Evolutionary conservation across 2,797 vertebrate genomes (phyloP).

Genomic region (Carduelis carduelis): DNA sequence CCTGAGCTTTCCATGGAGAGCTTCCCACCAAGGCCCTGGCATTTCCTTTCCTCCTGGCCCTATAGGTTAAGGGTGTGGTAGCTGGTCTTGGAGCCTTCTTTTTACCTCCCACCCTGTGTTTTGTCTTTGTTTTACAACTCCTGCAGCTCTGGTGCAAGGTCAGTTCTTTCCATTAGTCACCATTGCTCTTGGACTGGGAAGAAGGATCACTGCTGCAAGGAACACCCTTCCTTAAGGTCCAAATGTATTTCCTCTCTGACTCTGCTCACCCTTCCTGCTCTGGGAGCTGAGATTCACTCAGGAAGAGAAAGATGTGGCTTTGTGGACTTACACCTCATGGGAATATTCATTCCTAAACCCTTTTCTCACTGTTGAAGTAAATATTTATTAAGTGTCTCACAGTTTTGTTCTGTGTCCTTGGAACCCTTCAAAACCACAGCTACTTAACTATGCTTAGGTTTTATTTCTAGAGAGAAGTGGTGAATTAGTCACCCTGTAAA

Average conservation of each 20-base stretch:
- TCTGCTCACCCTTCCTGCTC: constrained; percentile 1
- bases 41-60: neutral
- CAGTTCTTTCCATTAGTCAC: neutral
- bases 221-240: constrained; percentile 30
- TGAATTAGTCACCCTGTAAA: neutral
- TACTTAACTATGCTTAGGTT: neutral
- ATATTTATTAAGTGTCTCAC: neutral
- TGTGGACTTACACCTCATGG: neutral
- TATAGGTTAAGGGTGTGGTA: neutral
- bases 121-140: neutral
- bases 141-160: neutral
- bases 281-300: neutral
- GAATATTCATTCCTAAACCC: neutral
- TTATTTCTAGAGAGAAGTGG: neutral
- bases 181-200: neutral
- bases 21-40: neutral
- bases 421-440: neutral
- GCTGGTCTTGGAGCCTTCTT: neutral
- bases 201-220: neutral
- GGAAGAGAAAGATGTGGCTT: neutral
- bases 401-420: neutral
- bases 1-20: neutral
- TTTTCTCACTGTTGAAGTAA: neutral
- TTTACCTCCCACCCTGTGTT: neutral
- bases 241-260: neutral